Base-by-base conservation (phyloP, 35 echinoderm and acorn worm species). In the Ophiothrix spiculata region DNA sequence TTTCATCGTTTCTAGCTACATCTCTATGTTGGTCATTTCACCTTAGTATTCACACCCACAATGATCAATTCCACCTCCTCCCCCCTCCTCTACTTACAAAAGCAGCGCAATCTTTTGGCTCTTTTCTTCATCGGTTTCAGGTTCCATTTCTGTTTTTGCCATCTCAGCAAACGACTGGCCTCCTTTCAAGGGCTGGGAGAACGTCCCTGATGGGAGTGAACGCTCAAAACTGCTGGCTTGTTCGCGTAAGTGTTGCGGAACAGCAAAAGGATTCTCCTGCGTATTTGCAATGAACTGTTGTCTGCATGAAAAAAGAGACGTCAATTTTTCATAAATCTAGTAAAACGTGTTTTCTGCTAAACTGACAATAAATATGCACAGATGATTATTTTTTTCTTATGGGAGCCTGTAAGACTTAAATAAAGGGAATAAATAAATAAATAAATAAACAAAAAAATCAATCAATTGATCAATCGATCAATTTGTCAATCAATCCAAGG, bases 21-120 rank as follows among this genome's bases (percentile, higher is more conserved):
- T n/a, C n/a, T n/a, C n/a, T n/a, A n/a, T n/a, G n/a, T n/a, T n/a
- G n/a, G n/a, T n/a, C n/a, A n/a, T n/a, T n/a, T n/a, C n/a, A n/a
- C n/a, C n/a, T n/a, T n/a, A n/a, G n/a, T n/a, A n/a, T n/a, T n/a
- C n/a, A n/a, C n/a, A n/a, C n/a, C n/a, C n/a, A n/a, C n/a, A n/a
- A n/a, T n/a, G n/a, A n/a, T n/a, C n/a, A n/a, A n/a, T n/a, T n/a
- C n/a, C n/a, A n/a, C n/a, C n/a, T n/a, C n/a, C n/a, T n/a, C n/a
- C n/a, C n/a, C n/a, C n/a, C n/a, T 49, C 8, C 31, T 42, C 0
- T 36, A 92, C 91, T 89, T 74, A 93, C 91, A 88, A 45, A 23
- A 49, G 75, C 21, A 93, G 38, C 4, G 49, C 80, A 35, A 42
- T 82, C 32, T 82, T 87, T 73, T 87, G 79, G 36, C 84, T 86